Conservation (phyloP, 2,113 vertebrate species). For the Penelope pileata region DNA sequence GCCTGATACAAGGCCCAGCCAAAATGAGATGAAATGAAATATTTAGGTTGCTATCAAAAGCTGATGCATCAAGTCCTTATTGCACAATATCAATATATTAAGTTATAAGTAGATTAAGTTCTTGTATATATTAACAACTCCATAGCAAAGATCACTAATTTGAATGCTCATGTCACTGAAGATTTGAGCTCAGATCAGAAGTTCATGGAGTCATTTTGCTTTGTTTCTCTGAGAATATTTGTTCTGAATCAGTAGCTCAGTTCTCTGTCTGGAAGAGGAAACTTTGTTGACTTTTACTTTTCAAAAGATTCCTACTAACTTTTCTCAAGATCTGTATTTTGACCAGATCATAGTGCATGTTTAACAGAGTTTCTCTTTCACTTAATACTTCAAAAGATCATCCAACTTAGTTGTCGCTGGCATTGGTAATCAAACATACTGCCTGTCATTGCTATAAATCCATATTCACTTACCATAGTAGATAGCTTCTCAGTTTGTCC, state of each 20-base stretch:
- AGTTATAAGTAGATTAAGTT: not conserved
- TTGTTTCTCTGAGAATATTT: not conserved
- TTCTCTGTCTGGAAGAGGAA: not conserved
- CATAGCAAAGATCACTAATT: not conserved
- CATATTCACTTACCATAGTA: not conserved
- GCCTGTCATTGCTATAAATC: not conserved
- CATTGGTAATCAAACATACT: not conserved
- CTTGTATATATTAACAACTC: not conserved
- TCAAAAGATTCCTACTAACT: not conserved
- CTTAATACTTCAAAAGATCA: not conserved
- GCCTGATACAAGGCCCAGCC: not conserved
- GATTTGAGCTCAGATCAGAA: not conserved
- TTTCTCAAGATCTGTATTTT: not conserved
- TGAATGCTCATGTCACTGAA: not conserved
- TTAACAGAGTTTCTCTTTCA: not conserved
- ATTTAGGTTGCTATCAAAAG: not conserved
- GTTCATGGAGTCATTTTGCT: not conserved
- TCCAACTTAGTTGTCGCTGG: not conserved
- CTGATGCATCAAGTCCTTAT: not conserved
- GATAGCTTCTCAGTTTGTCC: not conserved
- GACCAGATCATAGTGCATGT: not conserved
- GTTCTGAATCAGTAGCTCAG: not conserved
- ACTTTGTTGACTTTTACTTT: not conserved
- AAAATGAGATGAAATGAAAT: not conserved
- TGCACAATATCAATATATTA: not conserved